Evolutionary conservation across 2,113 vertebrate genomes (phyloP).

Genomic region (Ornithorhynchus anatinus): DNA sequence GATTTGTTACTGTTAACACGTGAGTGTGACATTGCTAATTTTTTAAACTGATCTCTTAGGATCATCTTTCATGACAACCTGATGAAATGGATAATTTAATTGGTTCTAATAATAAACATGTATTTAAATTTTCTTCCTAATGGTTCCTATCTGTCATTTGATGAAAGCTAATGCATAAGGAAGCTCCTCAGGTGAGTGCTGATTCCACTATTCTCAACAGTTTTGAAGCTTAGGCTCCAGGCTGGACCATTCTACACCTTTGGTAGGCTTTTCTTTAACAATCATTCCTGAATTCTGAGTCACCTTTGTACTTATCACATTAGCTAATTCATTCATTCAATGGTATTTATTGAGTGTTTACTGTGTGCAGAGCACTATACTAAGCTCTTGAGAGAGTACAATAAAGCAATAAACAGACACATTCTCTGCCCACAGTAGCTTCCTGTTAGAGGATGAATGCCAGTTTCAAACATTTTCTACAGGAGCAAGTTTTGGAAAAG

Average conservation of each 20-base stretch:
- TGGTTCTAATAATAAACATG: background rate
- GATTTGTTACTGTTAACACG: background rate
- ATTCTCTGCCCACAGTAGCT: background rate
- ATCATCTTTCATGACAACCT: background rate
- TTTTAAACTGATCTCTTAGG: fast-evolving
- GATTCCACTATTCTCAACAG: fast-evolving
- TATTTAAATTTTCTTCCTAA: background rate
- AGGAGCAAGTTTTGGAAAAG: background rate
- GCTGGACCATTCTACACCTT: background rate
- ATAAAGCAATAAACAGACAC: no score
- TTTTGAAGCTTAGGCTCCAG: background rate
- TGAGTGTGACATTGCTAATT: background rate
- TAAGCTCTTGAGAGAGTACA: no score
- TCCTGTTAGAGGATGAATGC: background rate
- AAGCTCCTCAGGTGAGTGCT: fast-evolving
- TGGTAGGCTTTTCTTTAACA: background rate
- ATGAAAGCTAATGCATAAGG: background rate
- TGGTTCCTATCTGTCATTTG: background rate
- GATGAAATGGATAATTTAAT: background rate
- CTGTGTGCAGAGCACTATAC: no score
- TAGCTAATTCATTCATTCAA: no score
- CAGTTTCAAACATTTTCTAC: background rate
- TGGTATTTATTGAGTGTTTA: no score
- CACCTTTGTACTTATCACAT: conserved; percentile 1
- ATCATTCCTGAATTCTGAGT: background rate